phyloP scores from a whole-genome alignment of 2,888 invertebrate genomes.

The Cryptocephalus primarius region DNA sequence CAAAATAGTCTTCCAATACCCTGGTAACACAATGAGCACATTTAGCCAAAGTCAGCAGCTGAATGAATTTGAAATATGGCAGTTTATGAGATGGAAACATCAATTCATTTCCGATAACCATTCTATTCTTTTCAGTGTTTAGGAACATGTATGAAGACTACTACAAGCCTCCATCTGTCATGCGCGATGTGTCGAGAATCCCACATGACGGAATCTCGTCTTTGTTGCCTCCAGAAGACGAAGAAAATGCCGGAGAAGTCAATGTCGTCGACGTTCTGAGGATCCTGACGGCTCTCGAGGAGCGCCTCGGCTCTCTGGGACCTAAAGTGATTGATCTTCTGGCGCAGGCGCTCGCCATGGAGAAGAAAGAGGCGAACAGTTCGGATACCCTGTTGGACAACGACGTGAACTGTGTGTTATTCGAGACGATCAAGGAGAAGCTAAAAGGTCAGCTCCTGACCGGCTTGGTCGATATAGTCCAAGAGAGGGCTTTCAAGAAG shows the following conservation, averaged over 20 bases:
- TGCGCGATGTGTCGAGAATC: conserved; percentile 29
- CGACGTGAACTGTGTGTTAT: conserved; percentile 61
- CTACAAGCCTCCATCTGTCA: conserved; percentile 28
- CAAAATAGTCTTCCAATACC: no score
- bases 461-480: conserved; percentile 41
- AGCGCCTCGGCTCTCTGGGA: conserved; percentile 73
- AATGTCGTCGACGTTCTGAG: conserved; percentile 59
- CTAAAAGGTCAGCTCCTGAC: conserved; percentile 43
- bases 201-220: conserved; percentile 9
- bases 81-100: no score
- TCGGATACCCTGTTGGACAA: conserved; percentile 63
- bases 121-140: conserved; percentile 1
- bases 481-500: conserved; percentile 59
- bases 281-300: conserved; percentile 69
- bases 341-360: conserved; percentile 66
- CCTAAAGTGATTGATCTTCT: conserved; percentile 67
- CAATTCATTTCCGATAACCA: no score
- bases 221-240: conserved; percentile 25
- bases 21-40: no score
- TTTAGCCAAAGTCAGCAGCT: no score
- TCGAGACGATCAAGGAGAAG: conserved; percentile 80
- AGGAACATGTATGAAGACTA: conserved; percentile 1
- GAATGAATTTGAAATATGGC: no score
- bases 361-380: conserved; percentile 60
- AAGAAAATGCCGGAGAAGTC: conserved; percentile 42